Base-by-base conservation (phyloP, 2,113 vertebrate genomes). In the Sminthopsis crassicaudata region DNA sequence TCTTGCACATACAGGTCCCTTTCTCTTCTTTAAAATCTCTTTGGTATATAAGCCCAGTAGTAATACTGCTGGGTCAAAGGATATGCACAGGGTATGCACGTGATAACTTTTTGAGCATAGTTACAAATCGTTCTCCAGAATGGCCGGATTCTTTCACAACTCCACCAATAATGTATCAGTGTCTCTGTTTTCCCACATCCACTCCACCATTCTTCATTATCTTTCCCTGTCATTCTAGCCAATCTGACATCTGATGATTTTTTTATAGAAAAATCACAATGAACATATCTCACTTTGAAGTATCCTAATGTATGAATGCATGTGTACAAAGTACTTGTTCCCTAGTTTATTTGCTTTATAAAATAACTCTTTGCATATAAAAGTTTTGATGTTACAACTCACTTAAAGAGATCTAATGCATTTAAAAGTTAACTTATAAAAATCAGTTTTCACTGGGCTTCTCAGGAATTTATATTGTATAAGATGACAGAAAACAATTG, bases 231-330 rank as follows among this genome's bases (percentile, higher is more conserved):
- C n/a, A n/a, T n/a, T n/a, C n/a, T n/a, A n/a, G n/a, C n/a, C n/a
- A n/a, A 11, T 46, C 23, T 19, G 90, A 46, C 27, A 11, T 46
- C 23, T 19, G 90, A 46, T 48, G 48, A 48, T 94, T 94, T 5
- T 91, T 55, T n/a, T 1, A 84, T 16, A 22, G 42, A 42, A 84
- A 84, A 42, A 76, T 60, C 46, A 48, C 24, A 90, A 19, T n/a
- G 53, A 36, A 50, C 90, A n/a, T 76, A 19, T 24, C 26, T 30
- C 55, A 23, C 46, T 95, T 94, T 92, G 91, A 93, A 95, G 84
- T 60, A 90, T 84, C 84, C 90, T 93, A 67, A 95, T 53, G 89
- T 55, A 14, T 93, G 84, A 91, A 92, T 94, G 53, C 2, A 96
- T 55, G 42, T 67, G 19, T 84, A 42, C 67, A 84, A 84, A 84